Conservation (phyloP, 2,113 vertebrate genomes). For the Siniperca knerii region DNA sequence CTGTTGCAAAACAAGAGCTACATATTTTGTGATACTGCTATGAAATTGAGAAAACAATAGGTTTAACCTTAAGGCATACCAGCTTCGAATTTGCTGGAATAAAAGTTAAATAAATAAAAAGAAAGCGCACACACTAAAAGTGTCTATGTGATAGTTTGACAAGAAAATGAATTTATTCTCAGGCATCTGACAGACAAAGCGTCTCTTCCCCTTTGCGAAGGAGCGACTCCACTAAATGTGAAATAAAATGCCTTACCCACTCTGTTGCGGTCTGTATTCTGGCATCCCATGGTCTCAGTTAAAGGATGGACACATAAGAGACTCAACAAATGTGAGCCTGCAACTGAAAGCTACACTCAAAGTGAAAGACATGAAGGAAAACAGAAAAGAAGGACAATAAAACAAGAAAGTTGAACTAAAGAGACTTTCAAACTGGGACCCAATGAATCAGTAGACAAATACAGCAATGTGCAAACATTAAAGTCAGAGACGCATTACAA, state of each 20-base stretch:
- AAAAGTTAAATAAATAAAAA: slow-evolving; percentile 25
- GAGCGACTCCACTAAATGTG: slow-evolving; percentile 39
- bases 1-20: slow-evolving; percentile 17
- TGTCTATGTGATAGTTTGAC: slow-evolving; percentile 41
- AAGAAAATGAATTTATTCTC: slow-evolving; percentile 58
- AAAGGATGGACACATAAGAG: slow-evolving; percentile 20
- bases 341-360: slow-evolving; percentile 18
- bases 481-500: slow-evolving; percentile 48
- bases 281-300: slow-evolving; percentile 19
- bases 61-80: slow-evolving; percentile 24
- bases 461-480: slow-evolving; percentile 49
- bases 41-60: slow-evolving; percentile 42
- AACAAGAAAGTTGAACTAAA: slow-evolving; percentile 20
- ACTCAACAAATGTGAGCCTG: slow-evolving; percentile 24
- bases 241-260: slow-evolving; percentile 53
- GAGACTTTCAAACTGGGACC: slow-evolving; percentile 33
- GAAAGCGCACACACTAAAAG: slow-evolving; percentile 5
- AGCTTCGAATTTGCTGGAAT: slow-evolving; percentile 10
- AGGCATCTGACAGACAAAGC: slow-evolving; percentile 47
- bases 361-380: background rate
- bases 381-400: slow-evolving; percentile 1
- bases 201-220: slow-evolving; percentile 17
- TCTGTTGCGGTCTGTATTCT: slow-evolving; percentile 14
- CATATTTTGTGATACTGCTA: slow-evolving; percentile 19
- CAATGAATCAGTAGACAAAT: slow-evolving; percentile 35